Conservation (phyloP, 1,140 invertebrate genomes). For the Rhizoglyphus robini region DNA sequence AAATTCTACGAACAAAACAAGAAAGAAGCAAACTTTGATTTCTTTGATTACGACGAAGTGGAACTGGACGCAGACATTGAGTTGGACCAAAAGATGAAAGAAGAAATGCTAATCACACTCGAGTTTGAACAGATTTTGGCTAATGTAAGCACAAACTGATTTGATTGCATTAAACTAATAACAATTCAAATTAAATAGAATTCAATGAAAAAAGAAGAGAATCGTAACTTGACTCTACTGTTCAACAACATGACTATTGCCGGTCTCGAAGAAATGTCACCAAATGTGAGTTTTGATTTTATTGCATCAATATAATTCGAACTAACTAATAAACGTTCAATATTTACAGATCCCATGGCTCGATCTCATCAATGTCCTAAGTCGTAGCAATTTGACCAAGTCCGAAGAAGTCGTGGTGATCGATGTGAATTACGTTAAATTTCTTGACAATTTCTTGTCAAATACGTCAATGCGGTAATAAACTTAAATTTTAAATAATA, state of each 20-base stretch:
- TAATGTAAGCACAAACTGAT: slow-evolving; percentile 41
- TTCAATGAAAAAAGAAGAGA: slow-evolving; percentile 22
- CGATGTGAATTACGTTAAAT: slow-evolving; percentile 20
- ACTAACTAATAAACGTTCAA: not conserved
- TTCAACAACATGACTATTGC: slow-evolving; percentile 22
- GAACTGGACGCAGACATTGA: not conserved
- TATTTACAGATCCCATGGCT: slow-evolving; percentile 19
- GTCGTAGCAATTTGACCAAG: not conserved
- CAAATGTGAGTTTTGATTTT: slow-evolving; percentile 31
- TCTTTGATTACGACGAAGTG: slow-evolving; percentile 1
- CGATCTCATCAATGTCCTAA: not conserved
- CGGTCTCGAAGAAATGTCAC: slow-evolving; percentile 17
- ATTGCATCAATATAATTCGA: not conserved
- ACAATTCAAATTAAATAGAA: too few relatives aligned
- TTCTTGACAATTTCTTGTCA: slow-evolving; percentile 17
- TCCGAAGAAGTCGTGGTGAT: slow-evolving; percentile 22
- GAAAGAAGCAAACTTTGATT: not conserved
- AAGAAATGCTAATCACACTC: slow-evolving; percentile 52
- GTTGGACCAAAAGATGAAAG: slow-evolving; percentile 21
- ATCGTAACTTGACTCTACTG: slow-evolving; percentile 22
- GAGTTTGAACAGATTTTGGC: slow-evolving; percentile 60
- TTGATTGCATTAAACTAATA: not conserved
- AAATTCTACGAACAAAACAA: not conserved
- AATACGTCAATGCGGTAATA: slow-evolving; percentile 15
- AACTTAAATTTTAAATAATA: not conserved